A percentile compares a stretch with the other conserved stretches of the same genome.
Evolutionary conservation across 2,888 invertebrate genomes (phyloP).

Genomic region (Orchesella flavescens): DNA sequence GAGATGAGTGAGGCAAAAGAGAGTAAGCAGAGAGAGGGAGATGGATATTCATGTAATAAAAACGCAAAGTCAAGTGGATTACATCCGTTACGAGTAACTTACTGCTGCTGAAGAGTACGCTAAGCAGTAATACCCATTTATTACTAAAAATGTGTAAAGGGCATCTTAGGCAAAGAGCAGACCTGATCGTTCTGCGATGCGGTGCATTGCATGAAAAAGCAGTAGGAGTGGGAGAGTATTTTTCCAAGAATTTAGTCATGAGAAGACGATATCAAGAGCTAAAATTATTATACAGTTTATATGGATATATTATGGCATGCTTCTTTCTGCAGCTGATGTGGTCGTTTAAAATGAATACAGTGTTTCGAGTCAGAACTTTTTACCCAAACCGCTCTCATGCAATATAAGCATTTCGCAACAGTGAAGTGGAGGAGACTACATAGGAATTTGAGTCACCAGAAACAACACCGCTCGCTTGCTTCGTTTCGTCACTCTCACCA

Average conservation of each 20-base stretch:
- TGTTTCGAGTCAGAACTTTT: too few species aligned
- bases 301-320: background rate
- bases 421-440: background rate
- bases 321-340: conserved; percentile 12
- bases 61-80: conserved; percentile 27
- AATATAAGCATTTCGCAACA: conserved; percentile 4
- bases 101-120: too few species aligned
- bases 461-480: background rate
- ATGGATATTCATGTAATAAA: background rate
- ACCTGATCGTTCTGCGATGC: too few species aligned
- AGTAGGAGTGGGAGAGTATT: too few species aligned
- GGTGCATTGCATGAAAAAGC: too few species aligned
- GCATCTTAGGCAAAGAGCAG: too few species aligned
- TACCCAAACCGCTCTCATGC: background rate
- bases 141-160: too few species aligned
- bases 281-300: conserved; percentile 1
- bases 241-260: too few species aligned
- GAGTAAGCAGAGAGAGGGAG: background rate
- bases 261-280: too few species aligned
- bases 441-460: conserved; percentile 8
- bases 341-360: conserved; percentile 1
- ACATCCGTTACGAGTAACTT: background rate
- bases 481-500: background rate
- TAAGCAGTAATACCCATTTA: too few species aligned
- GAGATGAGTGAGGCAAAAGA: background rate